Evolutionary conservation across 2,113 vertebrate genomes (phyloP).

Genomic region (Colinus virginianus): DNA sequence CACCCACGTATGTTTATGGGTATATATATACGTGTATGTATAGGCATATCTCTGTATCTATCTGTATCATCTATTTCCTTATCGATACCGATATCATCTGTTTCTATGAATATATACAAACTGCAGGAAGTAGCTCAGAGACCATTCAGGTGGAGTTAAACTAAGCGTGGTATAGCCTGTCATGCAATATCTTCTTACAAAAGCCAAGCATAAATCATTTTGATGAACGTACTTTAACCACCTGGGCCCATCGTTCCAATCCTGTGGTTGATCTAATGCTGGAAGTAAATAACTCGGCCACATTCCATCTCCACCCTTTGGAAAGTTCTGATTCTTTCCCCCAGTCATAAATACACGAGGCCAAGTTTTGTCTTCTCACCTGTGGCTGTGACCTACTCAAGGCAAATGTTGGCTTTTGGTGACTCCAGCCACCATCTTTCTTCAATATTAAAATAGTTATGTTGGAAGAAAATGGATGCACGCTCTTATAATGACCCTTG

Average conservation of each 20-base stretch:
- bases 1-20: neutral
- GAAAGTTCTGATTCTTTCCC: neutral
- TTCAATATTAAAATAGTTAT: neutral
- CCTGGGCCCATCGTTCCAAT: rapidly evolving
- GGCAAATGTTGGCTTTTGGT: neutral
- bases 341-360: neutral
- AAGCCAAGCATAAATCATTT: neutral
- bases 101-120: neutral
- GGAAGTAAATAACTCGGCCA: neutral
- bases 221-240: neutral
- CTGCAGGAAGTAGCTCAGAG: neutral
- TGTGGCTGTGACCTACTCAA: neutral
- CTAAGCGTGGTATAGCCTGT: neutral
- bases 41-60: neutral
- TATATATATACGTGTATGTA: neutral
- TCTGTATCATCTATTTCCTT: neutral
- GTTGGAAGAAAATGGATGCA: neutral
- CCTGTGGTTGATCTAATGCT: neutral
- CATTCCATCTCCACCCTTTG: neutral
- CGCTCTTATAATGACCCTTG: neutral
- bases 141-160: neutral
- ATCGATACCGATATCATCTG: neutral
- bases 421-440: rapidly evolving
- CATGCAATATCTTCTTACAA: neutral
- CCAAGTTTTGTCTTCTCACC: neutral